A percentile compares a stretch with the other conserved stretches of the same genome.
Conservation (phyloP, 2,113 vertebrate species). For the Gallinago media region DNA sequence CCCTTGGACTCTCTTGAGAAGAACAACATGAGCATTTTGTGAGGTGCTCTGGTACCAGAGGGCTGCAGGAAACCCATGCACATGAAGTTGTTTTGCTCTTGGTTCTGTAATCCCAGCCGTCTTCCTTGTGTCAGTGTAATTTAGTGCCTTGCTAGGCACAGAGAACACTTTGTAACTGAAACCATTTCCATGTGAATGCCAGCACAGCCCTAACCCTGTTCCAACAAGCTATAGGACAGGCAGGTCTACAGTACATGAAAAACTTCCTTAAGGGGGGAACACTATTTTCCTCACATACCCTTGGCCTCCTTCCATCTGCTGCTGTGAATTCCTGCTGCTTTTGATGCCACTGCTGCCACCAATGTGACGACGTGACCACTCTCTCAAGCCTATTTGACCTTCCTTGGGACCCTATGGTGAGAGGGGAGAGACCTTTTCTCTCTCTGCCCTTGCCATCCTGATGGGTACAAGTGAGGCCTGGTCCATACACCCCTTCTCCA, state of each 20-base stretch:
- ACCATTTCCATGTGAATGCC: neutral
- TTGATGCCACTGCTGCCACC: neutral
- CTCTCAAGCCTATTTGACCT: neutral
- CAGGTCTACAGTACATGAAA: neutral
- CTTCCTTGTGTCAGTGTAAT: neutral
- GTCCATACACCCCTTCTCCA: neutral
- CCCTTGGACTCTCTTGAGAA: neutral
- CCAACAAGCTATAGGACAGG: neutral
- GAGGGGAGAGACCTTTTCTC: neutral
- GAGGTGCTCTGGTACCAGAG: neutral
- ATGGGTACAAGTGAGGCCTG: neutral
- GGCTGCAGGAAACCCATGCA: neutral
- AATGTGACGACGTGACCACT: accelerated
- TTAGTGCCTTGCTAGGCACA: neutral
- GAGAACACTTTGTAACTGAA: neutral
- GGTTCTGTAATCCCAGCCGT: neutral
- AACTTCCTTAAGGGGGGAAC: neutral
- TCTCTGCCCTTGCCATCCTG: neutral
- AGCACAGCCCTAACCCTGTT: neutral
- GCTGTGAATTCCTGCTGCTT: neutral
- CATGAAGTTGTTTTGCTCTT: neutral
- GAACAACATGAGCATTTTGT: neutral
- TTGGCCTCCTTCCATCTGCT: neutral
- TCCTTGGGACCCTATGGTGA: neutral
- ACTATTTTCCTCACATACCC: neutral